phyloP scores from a whole-genome alignment of 2,888 invertebrate genomes.

The Geophilus truncorum region DNA sequence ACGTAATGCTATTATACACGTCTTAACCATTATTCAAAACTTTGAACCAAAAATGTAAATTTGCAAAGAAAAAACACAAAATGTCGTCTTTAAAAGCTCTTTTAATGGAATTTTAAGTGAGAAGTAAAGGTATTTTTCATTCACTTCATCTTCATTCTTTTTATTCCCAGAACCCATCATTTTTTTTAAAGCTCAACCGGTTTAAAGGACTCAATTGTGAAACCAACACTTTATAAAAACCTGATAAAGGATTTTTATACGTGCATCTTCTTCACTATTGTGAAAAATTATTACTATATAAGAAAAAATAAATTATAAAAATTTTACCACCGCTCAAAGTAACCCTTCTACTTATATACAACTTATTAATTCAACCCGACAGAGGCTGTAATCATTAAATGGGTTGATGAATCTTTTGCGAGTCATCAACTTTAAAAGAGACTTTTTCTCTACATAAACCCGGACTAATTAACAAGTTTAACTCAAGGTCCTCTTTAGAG shows the following conservation, averaged over 20 bases:
- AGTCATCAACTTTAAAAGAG: neutral
- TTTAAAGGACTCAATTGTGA: neutral
- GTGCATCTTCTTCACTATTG: neutral
- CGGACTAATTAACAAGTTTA: conserved; percentile 1
- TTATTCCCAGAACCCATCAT: neutral
- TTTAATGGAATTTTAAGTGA: neutral
- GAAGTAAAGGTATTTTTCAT: neutral
- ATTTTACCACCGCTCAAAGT: neutral
- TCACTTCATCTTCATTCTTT: neutral
- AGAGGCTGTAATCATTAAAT: neutral
- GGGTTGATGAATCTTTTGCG: neutral
- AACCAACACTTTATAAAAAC: neutral
- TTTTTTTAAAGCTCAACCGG: neutral
- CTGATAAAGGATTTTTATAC: neutral
- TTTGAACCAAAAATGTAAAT: too few species aligned
- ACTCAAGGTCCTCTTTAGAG: neutral
- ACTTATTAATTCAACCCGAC: neutral
- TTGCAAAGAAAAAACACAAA: neutral
- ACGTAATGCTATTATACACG: too few species aligned
- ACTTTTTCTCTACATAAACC: neutral
- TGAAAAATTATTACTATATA: neutral
- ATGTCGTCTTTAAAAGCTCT: neutral
- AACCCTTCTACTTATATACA: neutral
- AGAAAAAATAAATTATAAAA: neutral
- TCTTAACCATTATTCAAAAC: too few species aligned